Evolutionary conservation across 2,797 vertebrate species (phyloP), one percentile per base, ranked within the genome.

Genomic region (Vultur gryphus): DNA sequence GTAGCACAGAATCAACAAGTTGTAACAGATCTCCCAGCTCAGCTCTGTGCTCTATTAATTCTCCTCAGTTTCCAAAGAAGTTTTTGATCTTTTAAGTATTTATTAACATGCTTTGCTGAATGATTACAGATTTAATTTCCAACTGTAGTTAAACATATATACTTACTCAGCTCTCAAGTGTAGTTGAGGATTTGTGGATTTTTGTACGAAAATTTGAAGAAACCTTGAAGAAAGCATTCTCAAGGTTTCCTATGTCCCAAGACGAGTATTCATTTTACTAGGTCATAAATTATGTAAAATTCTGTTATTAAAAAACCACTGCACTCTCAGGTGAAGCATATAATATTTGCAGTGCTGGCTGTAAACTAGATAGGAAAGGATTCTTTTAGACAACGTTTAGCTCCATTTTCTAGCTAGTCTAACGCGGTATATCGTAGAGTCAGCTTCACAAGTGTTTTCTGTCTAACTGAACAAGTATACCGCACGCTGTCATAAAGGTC

Each of bases 401-500:
- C 17, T 87, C 18, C 9, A 43, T 85, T 62, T 94, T 89, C 26
- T n/a, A 35, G 19, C 12, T 43, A 69, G 28, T 51, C 15, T 70
- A 67, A 76, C 0, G 1, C 6, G 7, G 25, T 65, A 16, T 16
- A 52, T 19, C 3, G 2, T 4, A 70, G 16, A 31, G 10, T 51
- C 29, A 72, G 33, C 52, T 80, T 69, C 46, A 24, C 20, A 49
- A 33, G 14, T 13, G n/a, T 70, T 66, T 87, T 73, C 29, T 41
- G 51, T 41, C 31, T 73, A 72, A 72, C 6, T 25, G 16, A 89
- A 54, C 9, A 64, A 83, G 15, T 35, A 44, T 5, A 55, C 20
- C 3, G 7, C 41, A 57, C 0, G 0, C 15, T 57, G 19, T 41
- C 0, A 1, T 41, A 52, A 23, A 73, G 37, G 9, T 73, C 29